Evolutionary conservation across 35 echinoderm and acorn worm species (phyloP), one percentile per base, ranked within the genome.

Genomic region (Holothuria glaberrima): DNA sequence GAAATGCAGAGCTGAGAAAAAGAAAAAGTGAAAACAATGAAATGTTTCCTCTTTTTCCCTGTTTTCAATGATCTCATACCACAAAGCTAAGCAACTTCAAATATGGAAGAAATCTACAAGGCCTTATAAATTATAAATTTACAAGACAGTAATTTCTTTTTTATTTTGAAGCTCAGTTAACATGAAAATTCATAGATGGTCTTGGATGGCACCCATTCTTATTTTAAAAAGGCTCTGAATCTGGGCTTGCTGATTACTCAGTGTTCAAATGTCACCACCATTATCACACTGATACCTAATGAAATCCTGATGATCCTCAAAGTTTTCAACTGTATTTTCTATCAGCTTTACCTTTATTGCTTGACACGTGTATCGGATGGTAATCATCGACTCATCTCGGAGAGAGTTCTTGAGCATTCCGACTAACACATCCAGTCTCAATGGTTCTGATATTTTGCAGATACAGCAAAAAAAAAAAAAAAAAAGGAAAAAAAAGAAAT

Each of bases 351-450:
- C 95, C 95, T 94, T 98, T 59, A 94, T 48, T 24, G 95, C 90
- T 63, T 91, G 80, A 88, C 95, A 98, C 56, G 90, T 59, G 67
- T 74, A 88, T 61, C 95, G 94, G 69, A 91, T 73, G 50, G 95
- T 92, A 14, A 94, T 90, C n/a, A 92, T 90, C 22, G 92, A 98
- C 24, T 94, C 95, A 78, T 98, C 95, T 65, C 33, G 75, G 19
- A 98, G 87, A 30, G 88, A 54, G 21, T 90, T 72, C 16, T 85
- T 71, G 10, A 98, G 46, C 68, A 92, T 80, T 29, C 80, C 86
- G 27, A 98, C 87, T 25, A 78, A 48, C 12, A 48, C 6, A n/a
- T 41, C n/a, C 9, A 78, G 26, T 26, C 50, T 7, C 9, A 78
- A 16, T 27, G 74, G 74, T 54, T 54, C 50, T 54, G 50, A 54